Percentiles rank a stretch among this genome's conserved stretches.
Evolutionary conservation across 2,888 invertebrate genomes (phyloP).

Genomic region (Beris morrisii): DNA sequence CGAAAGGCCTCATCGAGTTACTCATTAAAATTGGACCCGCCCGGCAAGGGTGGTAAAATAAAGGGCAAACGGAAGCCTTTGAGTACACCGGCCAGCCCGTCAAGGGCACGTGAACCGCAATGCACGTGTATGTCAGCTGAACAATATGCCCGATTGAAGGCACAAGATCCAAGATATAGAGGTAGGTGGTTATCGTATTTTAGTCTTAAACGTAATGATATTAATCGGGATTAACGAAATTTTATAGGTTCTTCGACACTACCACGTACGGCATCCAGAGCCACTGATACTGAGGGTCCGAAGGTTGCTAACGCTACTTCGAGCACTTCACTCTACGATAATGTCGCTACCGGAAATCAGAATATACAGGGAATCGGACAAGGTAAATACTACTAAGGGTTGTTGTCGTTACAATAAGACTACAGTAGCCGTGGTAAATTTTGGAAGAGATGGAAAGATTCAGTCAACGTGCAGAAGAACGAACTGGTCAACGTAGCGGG

Average conservation of each 20-base stretch:
- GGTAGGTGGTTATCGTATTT: constrained; percentile 49
- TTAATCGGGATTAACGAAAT: constrained; percentile 23
- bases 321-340: constrained; percentile 85
- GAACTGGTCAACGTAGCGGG: too few relatives aligned
- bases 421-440: too few relatives aligned
- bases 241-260: constrained; percentile 78
- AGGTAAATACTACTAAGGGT: constrained; percentile 47
- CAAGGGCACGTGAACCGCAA: constrained; percentile 80
- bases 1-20: constrained; percentile 96
- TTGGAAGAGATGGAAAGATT: too few relatives aligned
- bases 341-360: constrained; percentile 61
- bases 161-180: constrained; percentile 81
- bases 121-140: constrained; percentile 96
- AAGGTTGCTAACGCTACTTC: constrained; percentile 86
- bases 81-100: constrained; percentile 92
- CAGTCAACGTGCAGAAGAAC: too few relatives aligned
- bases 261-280: constrained; percentile 74
- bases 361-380: constrained; percentile 43
- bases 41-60: constrained; percentile 82
- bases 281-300: constrained; percentile 67
- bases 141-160: constrained; percentile 82
- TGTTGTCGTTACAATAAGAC: too few relatives aligned
- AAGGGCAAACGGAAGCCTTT: constrained; percentile 88
- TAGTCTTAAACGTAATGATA: neutral
- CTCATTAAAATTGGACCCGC: constrained; percentile 91